phyloP scores from a whole-genome alignment of 1,140 invertebrate species.

The Drosophila willistoni region DNA sequence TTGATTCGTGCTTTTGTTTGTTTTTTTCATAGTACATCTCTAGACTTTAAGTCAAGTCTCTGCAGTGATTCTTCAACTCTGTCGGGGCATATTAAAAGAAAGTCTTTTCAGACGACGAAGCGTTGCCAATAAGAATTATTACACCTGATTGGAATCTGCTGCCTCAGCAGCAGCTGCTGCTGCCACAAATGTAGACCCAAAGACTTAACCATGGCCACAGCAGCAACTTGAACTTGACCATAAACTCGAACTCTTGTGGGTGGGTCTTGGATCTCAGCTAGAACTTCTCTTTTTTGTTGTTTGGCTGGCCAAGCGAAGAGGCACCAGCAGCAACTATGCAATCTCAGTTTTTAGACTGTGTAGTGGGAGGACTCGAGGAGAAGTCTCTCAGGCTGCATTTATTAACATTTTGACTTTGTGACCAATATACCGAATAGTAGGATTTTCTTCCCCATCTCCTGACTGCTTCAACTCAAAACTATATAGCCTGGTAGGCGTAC shows the following conservation, averaged over 20 bases:
- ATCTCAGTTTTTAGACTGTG: not conserved
- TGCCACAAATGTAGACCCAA: not conserved
- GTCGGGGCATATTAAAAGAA: slow-evolving; percentile 77
- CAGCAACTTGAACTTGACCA: slow-evolving; percentile 76
- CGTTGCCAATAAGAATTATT: slow-evolving; percentile 83
- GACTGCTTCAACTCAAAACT: slow-evolving; percentile 28
- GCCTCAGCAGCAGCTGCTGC: slow-evolving; percentile 38
- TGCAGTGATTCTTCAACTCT: slow-evolving; percentile 8
- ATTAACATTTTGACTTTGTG: slow-evolving; percentile 82
- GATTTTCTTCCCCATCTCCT: slow-evolving; percentile 2
- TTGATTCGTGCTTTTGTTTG: too few relatives aligned
- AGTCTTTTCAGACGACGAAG: slow-evolving; percentile 68
- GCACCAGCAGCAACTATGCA: slow-evolving; percentile 18
- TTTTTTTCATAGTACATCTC: not conserved
- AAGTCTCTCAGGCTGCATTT: slow-evolving; percentile 62
- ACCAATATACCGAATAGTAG: slow-evolving; percentile 68
- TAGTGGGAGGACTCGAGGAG: not conserved
- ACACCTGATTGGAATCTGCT: slow-evolving; percentile 83
- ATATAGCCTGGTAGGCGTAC: slow-evolving; percentile 74
- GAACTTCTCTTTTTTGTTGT: slow-evolving; percentile 18
- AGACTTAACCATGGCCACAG: slow-evolving; percentile 1
- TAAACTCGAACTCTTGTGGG: slow-evolving; percentile 58
- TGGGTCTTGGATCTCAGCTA: slow-evolving; percentile 51
- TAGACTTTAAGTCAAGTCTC: slow-evolving; percentile 26
- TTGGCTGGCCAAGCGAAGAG: slow-evolving; percentile 3